Evolutionary conservation across 2,888 invertebrate species (phyloP).

Genomic region (Yponomeuta sedellus): DNA sequence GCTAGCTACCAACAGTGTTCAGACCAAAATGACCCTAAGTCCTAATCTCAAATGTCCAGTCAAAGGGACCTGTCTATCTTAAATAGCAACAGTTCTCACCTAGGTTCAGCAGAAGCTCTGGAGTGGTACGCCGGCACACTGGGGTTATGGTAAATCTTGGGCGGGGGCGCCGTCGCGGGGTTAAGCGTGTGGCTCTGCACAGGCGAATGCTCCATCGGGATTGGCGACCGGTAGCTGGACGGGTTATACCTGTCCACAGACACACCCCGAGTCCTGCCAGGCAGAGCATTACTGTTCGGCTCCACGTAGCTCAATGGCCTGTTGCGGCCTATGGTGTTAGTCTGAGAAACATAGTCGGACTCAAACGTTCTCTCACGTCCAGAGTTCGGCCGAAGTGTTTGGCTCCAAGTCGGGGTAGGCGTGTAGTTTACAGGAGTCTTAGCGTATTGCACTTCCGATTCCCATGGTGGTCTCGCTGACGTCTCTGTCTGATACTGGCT

Average conservation of each 20-base stretch:
- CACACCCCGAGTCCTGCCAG: slow-evolving; percentile 58
- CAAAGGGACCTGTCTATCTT: no score
- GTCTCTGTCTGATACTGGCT: slow-evolving; percentile 34
- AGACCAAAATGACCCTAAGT: no score
- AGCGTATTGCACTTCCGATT: slow-evolving; percentile 48
- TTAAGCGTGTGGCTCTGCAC: slow-evolving; percentile 68
- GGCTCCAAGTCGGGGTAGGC: slow-evolving; percentile 66
- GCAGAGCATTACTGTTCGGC: slow-evolving; percentile 38
- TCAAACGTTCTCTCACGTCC: slow-evolving; percentile 69
- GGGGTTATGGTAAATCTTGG: slow-evolving; percentile 58
- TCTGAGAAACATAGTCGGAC: slow-evolving; percentile 58
- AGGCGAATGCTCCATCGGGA: slow-evolving; percentile 56
- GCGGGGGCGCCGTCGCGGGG: slow-evolving; percentile 49
- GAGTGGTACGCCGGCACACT: slow-evolving; percentile 67
- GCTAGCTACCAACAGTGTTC: no score
- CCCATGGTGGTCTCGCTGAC: slow-evolving; percentile 62
- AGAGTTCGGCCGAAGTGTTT: slow-evolving; percentile 62
- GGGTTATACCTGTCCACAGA: slow-evolving; percentile 70
- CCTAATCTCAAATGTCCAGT: no score
- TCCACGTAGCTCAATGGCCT: slow-evolving; percentile 57
- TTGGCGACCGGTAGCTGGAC: slow-evolving; percentile 56
- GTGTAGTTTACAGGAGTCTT: slow-evolving; percentile 48
- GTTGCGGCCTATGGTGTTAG: slow-evolving; percentile 58
- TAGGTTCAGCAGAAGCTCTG: slow-evolving; percentile 68
- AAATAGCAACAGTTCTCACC: slow-evolving; percentile 35